Conservation (phyloP, 1,140 invertebrate genomes). For the Lepidurus arcticus region DNA sequence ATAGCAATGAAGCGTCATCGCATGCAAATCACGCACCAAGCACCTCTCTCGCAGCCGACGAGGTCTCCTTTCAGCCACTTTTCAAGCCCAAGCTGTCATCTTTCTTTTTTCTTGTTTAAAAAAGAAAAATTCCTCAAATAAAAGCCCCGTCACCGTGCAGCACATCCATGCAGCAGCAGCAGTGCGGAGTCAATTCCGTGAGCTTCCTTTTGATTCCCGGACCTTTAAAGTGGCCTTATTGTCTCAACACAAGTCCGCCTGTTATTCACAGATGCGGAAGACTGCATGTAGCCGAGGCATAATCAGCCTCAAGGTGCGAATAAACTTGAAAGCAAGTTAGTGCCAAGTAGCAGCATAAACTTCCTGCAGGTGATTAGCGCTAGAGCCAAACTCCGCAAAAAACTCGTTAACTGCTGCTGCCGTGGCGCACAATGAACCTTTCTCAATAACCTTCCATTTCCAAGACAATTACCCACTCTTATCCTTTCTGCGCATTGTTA, state of each 20-base stretch:
- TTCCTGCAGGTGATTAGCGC: slow-evolving; percentile 18
- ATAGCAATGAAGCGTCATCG: slow-evolving; percentile 21
- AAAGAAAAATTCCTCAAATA: background rate
- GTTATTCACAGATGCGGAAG: background rate
- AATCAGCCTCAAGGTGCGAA: slow-evolving; percentile 5
- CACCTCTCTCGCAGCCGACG: background rate
- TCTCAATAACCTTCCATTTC: slow-evolving; percentile 9
- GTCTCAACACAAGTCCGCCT: slow-evolving; percentile 2
- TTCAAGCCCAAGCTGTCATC: background rate
- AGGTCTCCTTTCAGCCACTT: slow-evolving; percentile 11
- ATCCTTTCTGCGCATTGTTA: slow-evolving; percentile 7
- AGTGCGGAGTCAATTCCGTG: background rate
- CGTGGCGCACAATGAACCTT: background rate
- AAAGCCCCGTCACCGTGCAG: background rate
- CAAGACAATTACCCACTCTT: slow-evolving; percentile 18
- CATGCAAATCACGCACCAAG: slow-evolving; percentile 10
- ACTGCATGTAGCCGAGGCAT: background rate
- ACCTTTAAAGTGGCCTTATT: slow-evolving; percentile 7
- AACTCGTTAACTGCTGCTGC: slow-evolving; percentile 15
- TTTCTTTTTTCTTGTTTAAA: background rate
- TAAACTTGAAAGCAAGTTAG: background rate
- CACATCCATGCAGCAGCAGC: background rate
- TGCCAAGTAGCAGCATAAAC: slow-evolving; percentile 10
- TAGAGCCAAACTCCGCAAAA: background rate
- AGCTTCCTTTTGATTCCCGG: background rate